A percentile compares a stretch with the other conserved stretches of the same genome.
Evolutionary conservation across 2,888 invertebrate genomes (phyloP).

Genomic region (Acholoe squamosa): DNA sequence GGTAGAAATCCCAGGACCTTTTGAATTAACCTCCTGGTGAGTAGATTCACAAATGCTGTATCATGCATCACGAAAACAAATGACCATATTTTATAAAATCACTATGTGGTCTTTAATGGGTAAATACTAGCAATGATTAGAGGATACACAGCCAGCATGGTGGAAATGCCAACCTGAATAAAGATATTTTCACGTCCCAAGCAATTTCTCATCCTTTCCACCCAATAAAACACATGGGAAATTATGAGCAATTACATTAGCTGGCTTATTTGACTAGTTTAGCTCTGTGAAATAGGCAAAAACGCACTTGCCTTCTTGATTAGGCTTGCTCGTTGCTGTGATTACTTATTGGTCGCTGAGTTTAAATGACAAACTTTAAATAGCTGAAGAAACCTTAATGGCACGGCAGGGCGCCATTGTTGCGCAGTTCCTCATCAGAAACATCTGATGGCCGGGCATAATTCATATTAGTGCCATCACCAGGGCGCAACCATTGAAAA

Average conservation of each 20-base stretch:
- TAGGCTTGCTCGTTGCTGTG: conserved; percentile 28
- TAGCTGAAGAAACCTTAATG: conserved; percentile 50
- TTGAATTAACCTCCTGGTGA: no score
- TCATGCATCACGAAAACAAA: no score
- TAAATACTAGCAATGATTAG: no score
- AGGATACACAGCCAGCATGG: no score
- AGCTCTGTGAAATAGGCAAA: conserved; percentile 19
- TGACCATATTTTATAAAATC: no score
- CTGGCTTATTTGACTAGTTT: conserved; percentile 46
- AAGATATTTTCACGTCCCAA: not conserved
- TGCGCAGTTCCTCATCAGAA: conserved; percentile 41
- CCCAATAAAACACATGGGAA: conserved; percentile 40
- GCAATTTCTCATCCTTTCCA: not conserved
- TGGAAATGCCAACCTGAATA: not conserved
- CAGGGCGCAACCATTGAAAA: not conserved
- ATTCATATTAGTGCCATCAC: conserved; percentile 41
- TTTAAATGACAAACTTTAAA: conserved; percentile 57
- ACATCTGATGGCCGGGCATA: conserved; percentile 46
- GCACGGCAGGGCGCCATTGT: conserved; percentile 38
- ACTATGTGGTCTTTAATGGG: no score
- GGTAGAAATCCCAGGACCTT: no score
- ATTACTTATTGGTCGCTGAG: conserved; percentile 16
- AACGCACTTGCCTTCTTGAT: conserved; percentile 37
- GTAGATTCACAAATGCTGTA: no score
- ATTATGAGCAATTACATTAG: conserved; percentile 56